phyloP scores from a whole-genome alignment of 2,113 vertebrate genomes.

The Euleptes europaea region DNA sequence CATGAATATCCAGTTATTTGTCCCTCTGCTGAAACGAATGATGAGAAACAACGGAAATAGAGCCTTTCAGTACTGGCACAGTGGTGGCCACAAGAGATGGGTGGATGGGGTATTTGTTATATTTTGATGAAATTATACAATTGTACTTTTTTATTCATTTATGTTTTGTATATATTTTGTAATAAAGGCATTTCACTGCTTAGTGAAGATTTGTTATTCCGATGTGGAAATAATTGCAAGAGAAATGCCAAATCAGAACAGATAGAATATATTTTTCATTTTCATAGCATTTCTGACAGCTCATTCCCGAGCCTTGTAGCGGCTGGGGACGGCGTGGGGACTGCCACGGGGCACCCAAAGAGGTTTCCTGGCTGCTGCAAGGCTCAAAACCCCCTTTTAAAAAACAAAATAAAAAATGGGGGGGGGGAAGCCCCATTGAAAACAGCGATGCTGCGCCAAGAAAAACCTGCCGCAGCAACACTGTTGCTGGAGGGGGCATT shows the following conservation, averaged over 20 bases:
- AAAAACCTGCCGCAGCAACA: too few relatives aligned
- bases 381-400: too few relatives aligned
- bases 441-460: too few relatives aligned
- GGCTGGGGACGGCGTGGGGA: too few relatives aligned
- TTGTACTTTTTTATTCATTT: background rate
- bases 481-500: too few relatives aligned
- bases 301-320: too few relatives aligned
- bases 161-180: background rate
- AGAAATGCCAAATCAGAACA: background rate
- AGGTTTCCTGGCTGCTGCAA: too few relatives aligned
- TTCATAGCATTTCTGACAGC: too few relatives aligned
- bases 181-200: background rate
- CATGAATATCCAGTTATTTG: background rate
- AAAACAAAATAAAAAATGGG: too few relatives aligned
- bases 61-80: background rate
- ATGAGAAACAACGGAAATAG: background rate
- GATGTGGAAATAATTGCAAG: background rate
- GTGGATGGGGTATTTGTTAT: background rate
- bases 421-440: too few relatives aligned
- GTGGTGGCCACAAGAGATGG: background rate
- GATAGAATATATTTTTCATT: background rate
- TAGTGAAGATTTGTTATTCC: background rate
- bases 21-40: background rate
- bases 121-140: too few relatives aligned
- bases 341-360: too few relatives aligned